Evolutionary conservation across 2,888 invertebrate species (phyloP), one percentile per base, ranked within the genome.

Genomic region (Hypsopygia costalis): DNA sequence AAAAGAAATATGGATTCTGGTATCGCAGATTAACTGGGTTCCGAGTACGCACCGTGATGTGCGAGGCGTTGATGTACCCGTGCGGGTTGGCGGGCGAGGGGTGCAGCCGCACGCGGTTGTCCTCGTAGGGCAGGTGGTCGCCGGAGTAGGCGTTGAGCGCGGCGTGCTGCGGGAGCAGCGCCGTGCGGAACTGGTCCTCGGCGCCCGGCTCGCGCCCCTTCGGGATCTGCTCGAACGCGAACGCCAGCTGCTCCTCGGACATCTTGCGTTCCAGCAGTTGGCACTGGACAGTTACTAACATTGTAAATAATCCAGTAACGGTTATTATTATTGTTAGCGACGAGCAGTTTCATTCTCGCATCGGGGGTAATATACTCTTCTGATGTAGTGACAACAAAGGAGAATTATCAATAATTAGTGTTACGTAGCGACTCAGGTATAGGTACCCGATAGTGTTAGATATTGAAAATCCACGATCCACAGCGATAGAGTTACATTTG

Each of bases 61-160:
- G 95, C 1, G 97, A 97, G 1, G 97, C 97, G 85, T 98, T 98
- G 53, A 98, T 95, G 63, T 98, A 98, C 8, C 98, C 98, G 63
- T 92, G 92, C 39, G 94, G 93, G 80, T 98, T 98, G 55, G 92
- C 92, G 61, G 94, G 93, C 6, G 93, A 92, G 4, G 97, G 95
- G n/a, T 93, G 93, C 11, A 98, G 82, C 46, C 94, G 90, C 25
- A 98, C 94, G 36, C 97, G 81, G 73, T 96, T 97, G 66, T 96
- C 96, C 64, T 97, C 97, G 70, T 98, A 98, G 0, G 98, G 98
- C 49, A 97, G 89, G 55, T 95, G 93, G 69, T 95, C 94, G 44
- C 91, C 90, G 64, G 91, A 92, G 56, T 89, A 85, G 34, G 69
- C 79, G 66, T 91, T 90, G 6, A 89, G 79, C 38, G 90, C 79